Percentiles rank a stretch among this genome's conserved stretches.
These are phyloP conservation scores for Sitta europaea DNA, from an alignment of 2,113 vertebrate genomes.

Conservation along the genomic window DNA sequence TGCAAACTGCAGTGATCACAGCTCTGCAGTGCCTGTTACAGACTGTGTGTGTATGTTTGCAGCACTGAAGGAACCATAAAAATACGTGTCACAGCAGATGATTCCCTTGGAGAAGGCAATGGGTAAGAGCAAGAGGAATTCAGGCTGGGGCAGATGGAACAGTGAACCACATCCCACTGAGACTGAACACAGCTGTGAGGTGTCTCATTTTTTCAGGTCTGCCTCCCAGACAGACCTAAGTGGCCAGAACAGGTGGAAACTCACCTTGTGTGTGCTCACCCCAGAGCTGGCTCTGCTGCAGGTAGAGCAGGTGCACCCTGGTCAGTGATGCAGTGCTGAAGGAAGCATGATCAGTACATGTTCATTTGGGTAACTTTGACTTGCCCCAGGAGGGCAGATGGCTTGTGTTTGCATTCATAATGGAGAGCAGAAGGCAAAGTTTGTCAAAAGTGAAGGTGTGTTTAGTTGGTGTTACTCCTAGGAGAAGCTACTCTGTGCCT, in stretches of 20 bases:
- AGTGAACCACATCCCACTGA: rapidly evolving
- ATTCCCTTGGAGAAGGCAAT: neutral
- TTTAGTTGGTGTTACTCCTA: neutral
- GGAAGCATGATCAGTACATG: neutral
- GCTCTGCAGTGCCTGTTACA: neutral
- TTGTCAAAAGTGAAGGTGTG: neutral
- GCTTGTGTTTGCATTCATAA: neutral
- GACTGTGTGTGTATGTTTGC: neutral
- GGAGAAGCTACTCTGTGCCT: neutral
- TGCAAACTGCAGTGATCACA: neutral
- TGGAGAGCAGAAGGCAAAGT: neutral
- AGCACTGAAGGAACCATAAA: neutral
- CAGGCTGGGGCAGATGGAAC: neutral
- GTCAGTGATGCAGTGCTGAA: rapidly evolving
- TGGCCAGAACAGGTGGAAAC: neutral
- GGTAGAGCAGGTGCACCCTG: neutral
- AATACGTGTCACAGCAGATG: neutral
- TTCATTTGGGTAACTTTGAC: too few relatives aligned
- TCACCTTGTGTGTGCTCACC: neutral
- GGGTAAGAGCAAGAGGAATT: neutral
- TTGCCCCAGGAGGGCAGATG: neutral
- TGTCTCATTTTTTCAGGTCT: neutral
- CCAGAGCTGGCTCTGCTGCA: neutral
- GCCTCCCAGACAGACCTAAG: neutral
- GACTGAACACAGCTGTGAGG: rapidly evolving